These are phyloP conservation scores for Helicolenus hilgendorfi DNA, from an alignment of 2,797 vertebrate species.

Conservation along the genomic window DNA sequence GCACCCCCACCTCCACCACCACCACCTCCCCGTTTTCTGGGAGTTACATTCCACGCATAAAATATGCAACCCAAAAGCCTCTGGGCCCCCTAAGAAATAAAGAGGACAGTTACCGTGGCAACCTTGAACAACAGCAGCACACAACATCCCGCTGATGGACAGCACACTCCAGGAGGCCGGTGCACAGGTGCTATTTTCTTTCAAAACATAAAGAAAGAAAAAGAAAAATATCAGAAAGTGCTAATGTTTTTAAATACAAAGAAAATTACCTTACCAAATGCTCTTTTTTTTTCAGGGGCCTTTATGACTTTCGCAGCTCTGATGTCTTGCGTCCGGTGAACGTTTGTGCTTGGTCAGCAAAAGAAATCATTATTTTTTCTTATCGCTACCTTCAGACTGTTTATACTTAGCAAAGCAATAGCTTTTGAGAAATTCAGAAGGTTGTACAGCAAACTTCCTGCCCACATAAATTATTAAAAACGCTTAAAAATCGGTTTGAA, in stretches of 20 bases:
- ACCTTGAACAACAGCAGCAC: conserved; percentile 87
- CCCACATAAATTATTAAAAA: not conserved
- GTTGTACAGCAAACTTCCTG: not conserved
- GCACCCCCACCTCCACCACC: not conserved
- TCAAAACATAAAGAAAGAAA: conserved; percentile 72
- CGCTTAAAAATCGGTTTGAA: not conserved
- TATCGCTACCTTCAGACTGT: not conserved
- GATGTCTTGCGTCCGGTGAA: conserved; percentile 25
- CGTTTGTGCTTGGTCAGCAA: conserved; percentile 34
- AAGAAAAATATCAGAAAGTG: conserved; percentile 25
- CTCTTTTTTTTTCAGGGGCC: not conserved
- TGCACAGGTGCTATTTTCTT: conserved; percentile 86
- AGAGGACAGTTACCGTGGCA: conserved; percentile 83
- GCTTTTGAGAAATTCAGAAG: not conserved
- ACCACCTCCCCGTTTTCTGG: conserved; percentile 66
- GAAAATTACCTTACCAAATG: conserved; percentile 44
- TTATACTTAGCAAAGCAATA: not conserved
- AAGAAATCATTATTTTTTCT: conserved; percentile 20
- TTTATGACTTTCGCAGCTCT: conserved; percentile 30
- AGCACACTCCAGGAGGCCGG: conserved; percentile 78
- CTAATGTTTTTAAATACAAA: conserved; percentile 55
- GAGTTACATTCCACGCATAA: conserved; percentile 87
- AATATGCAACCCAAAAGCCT: conserved; percentile 86
- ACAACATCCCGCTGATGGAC: conserved; percentile 84
- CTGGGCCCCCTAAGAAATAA: conserved; percentile 84